Conservation (phyloP, 2,888 invertebrate species). For the Trachelus tabidus region DNA sequence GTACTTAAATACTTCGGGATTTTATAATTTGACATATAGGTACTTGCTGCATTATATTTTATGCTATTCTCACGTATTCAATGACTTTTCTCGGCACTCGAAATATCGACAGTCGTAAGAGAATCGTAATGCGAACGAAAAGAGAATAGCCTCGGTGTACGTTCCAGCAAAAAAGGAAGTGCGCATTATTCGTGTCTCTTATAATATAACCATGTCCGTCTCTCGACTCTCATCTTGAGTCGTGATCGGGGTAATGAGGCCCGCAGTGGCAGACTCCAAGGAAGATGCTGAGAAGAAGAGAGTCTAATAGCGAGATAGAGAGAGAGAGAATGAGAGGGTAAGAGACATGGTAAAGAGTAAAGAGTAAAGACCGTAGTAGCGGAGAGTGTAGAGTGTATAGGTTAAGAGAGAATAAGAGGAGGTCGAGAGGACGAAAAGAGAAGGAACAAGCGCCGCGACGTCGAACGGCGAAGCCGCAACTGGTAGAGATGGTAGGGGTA, state of each 20-base stretch:
- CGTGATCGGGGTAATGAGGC: slow-evolving; percentile 66
- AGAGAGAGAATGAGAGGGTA: slow-evolving; percentile 6
- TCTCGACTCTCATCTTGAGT: slow-evolving; percentile 61
- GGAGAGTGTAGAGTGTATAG: background rate
- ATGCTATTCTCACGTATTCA: background rate
- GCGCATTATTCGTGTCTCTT: slow-evolving; percentile 59
- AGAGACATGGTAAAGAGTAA: slow-evolving; percentile 27
- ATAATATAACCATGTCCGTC: slow-evolving; percentile 62
- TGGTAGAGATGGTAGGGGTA: slow-evolving; percentile 44
- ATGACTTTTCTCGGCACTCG: background rate
- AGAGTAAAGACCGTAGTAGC: slow-evolving; percentile 19
- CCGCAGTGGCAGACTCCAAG: slow-evolving; percentile 15
- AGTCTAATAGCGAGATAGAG: slow-evolving; percentile 17
- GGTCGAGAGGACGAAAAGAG: slow-evolving; percentile 28
- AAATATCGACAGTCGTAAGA: background rate
- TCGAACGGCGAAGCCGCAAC: slow-evolving; percentile 10
- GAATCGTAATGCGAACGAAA: background rate
- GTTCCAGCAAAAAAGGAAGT: slow-evolving; percentile 41
- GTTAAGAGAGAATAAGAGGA: slow-evolving; percentile 30
- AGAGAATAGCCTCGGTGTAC: slow-evolving; percentile 2
- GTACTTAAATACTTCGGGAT: background rate
- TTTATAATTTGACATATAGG: background rate
- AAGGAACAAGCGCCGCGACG: slow-evolving; percentile 12
- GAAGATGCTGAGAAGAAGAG: slow-evolving; percentile 20
- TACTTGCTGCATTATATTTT: background rate